Conservation (phyloP, 1,140 invertebrate genomes). For the Homarus americanus region DNA sequence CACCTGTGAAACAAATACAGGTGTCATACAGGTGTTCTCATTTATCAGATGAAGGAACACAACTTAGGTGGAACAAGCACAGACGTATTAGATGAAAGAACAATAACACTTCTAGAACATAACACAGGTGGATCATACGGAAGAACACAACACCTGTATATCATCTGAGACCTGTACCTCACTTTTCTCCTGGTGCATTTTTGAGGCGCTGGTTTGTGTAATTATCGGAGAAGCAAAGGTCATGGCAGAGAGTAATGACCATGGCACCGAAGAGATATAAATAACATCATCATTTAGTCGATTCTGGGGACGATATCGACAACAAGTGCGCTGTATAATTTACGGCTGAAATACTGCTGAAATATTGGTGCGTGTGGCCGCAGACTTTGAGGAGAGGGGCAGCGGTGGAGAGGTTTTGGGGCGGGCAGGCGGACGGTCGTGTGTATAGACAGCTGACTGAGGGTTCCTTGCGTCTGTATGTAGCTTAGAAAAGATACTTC, state of each 20-base stretch:
- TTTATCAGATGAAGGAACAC: no score
- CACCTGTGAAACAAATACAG: no score
- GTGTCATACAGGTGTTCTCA: no score
- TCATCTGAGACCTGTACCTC: not conserved
- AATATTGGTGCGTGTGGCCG: conserved; percentile 35
- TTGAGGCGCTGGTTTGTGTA: conserved; percentile 10
- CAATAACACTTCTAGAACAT: no score
- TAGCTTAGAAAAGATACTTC: no score
- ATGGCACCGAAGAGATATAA: conserved; percentile 8
- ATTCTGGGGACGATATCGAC: conserved; percentile 32
- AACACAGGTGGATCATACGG: no score
- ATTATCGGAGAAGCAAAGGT: conserved; percentile 40
- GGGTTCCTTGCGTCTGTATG: no score
- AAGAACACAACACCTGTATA: no score
- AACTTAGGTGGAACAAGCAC: not conserved
- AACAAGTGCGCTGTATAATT: conserved; percentile 36
- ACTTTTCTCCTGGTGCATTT: not conserved
- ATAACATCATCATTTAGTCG: conserved; percentile 58
- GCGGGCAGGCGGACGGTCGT: no score
- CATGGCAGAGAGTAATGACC: conserved; percentile 53
- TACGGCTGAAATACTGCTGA: conserved; percentile 48
- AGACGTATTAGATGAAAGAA: not conserved
- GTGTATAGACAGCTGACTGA: no score
- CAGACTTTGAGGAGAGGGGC: not conserved
- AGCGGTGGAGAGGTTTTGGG: no score